These are phyloP conservation scores for Scartelaos histophorus DNA, from an alignment of 2,113 vertebrate genomes.

Conservation along the genomic window DNA sequence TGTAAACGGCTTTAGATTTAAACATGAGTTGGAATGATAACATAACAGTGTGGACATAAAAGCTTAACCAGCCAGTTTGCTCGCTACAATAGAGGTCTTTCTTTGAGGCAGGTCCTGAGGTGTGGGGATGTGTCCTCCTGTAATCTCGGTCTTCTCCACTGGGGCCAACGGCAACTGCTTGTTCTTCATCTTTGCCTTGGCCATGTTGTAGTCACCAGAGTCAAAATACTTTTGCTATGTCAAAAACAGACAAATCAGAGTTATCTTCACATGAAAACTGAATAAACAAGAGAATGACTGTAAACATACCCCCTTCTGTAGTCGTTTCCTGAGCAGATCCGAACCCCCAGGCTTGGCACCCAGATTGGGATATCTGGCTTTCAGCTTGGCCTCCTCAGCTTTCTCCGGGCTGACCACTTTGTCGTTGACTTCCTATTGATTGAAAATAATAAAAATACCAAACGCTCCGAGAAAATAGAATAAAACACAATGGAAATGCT, in stretches of 20 bases:
- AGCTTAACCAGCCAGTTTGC: conserved; percentile 93
- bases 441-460: not conserved
- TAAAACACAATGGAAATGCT: not conserved
- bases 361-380: conserved; percentile 91
- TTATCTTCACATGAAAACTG: not conserved
- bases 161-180: conserved; percentile 89
- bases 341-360: conserved; percentile 93
- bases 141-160: conserved; percentile 93
- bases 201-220: conserved; percentile 99
- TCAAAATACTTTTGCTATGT: conserved; percentile 98
- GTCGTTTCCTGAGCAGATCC: conserved; percentile 93
- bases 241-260: conserved; percentile 14
- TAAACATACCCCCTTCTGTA: conserved; percentile 90
- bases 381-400: conserved; percentile 93
- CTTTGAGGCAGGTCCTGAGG: conserved; percentile 97
- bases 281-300: not conserved
- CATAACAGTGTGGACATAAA: conserved; percentile 75
- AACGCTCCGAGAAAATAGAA: not conserved
- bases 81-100: conserved; percentile 94
- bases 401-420: conserved; percentile 95
- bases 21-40: conserved; percentile 81
- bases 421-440: conserved; percentile 93
- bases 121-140: conserved; percentile 97
- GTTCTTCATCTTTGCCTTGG: conserved; percentile 98
- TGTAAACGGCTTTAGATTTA: conserved; percentile 60